Conservation (phyloP, 2,113 vertebrate species). For the Gadus macrocephalus region DNA sequence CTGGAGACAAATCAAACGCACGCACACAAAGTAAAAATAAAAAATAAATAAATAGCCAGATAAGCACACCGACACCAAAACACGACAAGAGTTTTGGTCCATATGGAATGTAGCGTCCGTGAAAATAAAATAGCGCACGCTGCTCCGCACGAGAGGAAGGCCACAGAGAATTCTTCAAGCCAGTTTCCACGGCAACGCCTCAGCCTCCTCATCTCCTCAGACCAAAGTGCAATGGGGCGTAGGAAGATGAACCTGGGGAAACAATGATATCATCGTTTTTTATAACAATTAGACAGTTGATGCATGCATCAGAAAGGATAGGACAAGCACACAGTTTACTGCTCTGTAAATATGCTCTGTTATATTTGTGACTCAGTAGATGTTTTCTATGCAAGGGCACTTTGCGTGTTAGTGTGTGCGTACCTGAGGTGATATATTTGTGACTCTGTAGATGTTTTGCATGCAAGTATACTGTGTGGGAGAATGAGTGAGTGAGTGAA, state of each 20-base stretch:
- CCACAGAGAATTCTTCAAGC: constrained; percentile 75
- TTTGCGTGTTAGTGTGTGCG: too few species aligned
- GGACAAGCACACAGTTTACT: not conserved
- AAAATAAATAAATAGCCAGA: constrained; percentile 48
- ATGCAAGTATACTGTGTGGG: too few species aligned
- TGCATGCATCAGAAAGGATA: not conserved
- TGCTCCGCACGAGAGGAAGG: constrained; percentile 76
- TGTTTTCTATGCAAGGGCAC: too few species aligned
- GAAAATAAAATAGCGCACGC: constrained; percentile 77
- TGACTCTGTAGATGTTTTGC: too few species aligned
- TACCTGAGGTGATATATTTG: too few species aligned
- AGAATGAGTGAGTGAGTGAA: too few species aligned
- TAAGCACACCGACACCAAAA: too few species aligned
- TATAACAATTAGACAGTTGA: not conserved
- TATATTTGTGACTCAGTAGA: too few species aligned
- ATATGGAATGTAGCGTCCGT: constrained; percentile 68
- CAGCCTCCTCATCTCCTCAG: constrained; percentile 81
- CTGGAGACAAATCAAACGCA: constrained; percentile 71
- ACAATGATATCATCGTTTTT: not conserved
- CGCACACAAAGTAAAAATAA: constrained; percentile 66
- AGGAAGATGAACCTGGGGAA: constrained; percentile 76
- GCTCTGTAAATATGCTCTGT: too few species aligned
- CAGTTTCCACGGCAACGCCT: constrained; percentile 51
- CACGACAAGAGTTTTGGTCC: constrained; percentile 78
- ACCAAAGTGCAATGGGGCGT: constrained; percentile 81